These are phyloP conservation scores for Sclerodermus sp. DNA, from an alignment of 2,888 invertebrate genomes.

Conservation along the genomic window DNA sequence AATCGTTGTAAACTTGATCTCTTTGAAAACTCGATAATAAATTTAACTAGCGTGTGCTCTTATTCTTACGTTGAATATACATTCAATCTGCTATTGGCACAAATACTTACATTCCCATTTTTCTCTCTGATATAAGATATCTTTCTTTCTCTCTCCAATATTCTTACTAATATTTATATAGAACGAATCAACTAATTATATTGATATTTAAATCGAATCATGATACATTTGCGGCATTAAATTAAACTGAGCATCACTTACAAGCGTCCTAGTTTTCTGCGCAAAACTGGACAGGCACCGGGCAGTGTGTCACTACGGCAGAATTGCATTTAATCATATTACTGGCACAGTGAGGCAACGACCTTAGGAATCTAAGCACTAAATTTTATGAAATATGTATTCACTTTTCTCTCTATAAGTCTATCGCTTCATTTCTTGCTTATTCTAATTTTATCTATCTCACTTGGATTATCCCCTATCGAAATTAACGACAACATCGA, in stretches of 20 bases:
- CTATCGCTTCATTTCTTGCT: background rate
- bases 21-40: no score
- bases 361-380: conserved; percentile 43
- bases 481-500: conserved; percentile 21
- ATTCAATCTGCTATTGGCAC: conserved; percentile 22
- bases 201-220: no score
- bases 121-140: no score
- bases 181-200: no score
- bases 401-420: conserved; percentile 19
- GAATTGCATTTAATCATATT: conserved; percentile 43
- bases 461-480: conserved; percentile 14
- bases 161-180: no score
- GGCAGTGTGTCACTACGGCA: conserved; percentile 55
- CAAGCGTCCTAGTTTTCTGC: conserved; percentile 27
- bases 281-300: conserved; percentile 51
- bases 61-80: no score
- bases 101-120: conserved; percentile 3
- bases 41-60: no score
- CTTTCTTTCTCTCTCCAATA: no score
- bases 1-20: no score
- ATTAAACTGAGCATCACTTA: conserved; percentile 3
- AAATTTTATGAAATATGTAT: conserved; percentile 19
- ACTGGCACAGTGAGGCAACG: conserved; percentile 55
- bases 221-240: conserved; percentile 1
- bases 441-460: conserved; percentile 2